phyloP scores from a whole-genome alignment of 2,797 vertebrate genomes.

The Sebastes glaucus region DNA sequence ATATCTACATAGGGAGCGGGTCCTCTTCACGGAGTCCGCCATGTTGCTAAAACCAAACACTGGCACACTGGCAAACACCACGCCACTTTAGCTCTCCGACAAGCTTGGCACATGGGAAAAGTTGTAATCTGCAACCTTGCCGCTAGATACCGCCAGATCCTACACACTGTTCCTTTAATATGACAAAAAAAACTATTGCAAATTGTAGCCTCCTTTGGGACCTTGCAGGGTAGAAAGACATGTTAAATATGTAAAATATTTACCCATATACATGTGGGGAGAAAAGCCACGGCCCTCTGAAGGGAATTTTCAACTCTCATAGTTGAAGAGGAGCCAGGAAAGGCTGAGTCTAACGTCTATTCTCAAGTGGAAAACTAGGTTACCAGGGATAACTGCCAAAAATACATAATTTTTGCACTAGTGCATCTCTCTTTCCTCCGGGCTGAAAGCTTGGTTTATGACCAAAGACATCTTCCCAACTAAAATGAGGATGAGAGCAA shows the following conservation, averaged over 20 bases:
- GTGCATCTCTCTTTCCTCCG: constrained; percentile 24
- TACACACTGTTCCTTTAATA: neutral
- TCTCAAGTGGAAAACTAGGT: constrained; percentile 63
- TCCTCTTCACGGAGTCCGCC: too few species aligned
- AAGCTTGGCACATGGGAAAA: too few species aligned
- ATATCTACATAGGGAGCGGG: too few species aligned
- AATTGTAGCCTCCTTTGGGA: neutral
- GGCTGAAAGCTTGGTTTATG: constrained; percentile 38
- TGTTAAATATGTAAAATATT: constrained; percentile 39
- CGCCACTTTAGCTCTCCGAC: too few species aligned
- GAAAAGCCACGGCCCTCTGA: constrained; percentile 19
- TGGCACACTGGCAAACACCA: too few species aligned
- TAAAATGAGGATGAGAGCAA: constrained; percentile 58
- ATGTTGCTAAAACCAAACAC: too few species aligned
- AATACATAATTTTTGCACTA: constrained; percentile 47
- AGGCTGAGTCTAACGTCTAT: constrained; percentile 37
- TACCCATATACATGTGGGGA: constrained; percentile 19
- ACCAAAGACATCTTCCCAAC: constrained; percentile 56
- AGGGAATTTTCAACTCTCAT: constrained; percentile 56
- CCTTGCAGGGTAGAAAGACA: neutral
- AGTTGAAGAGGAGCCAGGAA: constrained; percentile 64
- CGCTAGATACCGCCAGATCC: too few species aligned
- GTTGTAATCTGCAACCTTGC: too few species aligned
- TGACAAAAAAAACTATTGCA: neutral
- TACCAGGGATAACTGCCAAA: constrained; percentile 46